Conservation (phyloP, 2,888 invertebrate genomes). For the Antitype chi region DNA sequence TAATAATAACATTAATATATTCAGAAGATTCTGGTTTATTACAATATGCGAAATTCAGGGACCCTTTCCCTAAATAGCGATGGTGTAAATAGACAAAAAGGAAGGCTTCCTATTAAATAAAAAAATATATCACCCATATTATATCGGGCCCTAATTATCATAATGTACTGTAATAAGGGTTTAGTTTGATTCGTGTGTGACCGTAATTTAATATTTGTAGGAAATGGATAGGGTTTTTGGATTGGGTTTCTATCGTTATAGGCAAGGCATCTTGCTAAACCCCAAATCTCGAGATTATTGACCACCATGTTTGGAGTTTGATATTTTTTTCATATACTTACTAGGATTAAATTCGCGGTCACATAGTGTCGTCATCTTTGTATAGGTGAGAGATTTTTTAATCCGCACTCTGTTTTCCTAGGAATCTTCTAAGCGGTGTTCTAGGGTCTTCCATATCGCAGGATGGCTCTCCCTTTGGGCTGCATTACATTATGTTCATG, state of each 20-base stretch:
- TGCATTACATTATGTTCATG: slow-evolving; percentile 98
- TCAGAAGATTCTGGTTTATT: not conserved
- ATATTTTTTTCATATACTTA: not conserved
- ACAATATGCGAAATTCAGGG: too few relatives aligned
- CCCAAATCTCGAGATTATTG: not conserved
- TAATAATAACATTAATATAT: not conserved
- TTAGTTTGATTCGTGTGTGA: not conserved
- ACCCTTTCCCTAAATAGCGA: too few relatives aligned
- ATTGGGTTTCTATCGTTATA: not conserved
- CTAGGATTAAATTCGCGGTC: not conserved
- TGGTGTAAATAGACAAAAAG: too few relatives aligned
- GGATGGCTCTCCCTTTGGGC: slow-evolving; percentile 92
- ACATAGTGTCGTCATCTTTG: not conserved
- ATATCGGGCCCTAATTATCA: too few relatives aligned
- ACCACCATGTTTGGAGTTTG: not conserved
- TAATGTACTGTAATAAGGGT: too few relatives aligned
- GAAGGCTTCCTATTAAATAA: too few relatives aligned
- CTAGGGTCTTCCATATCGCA: slow-evolving; percentile 91
- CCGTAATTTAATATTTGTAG: not conserved
- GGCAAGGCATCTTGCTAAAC: not conserved
- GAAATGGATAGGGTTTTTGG: not conserved
- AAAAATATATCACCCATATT: too few relatives aligned
- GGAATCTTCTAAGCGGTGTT: slow-evolving; percentile 91
- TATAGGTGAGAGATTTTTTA: not conserved
- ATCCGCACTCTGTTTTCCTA: slow-evolving; percentile 52